Evolutionary conservation across 2,888 invertebrate genomes (phyloP).

Genomic region (Latheticus oryzae): DNA sequence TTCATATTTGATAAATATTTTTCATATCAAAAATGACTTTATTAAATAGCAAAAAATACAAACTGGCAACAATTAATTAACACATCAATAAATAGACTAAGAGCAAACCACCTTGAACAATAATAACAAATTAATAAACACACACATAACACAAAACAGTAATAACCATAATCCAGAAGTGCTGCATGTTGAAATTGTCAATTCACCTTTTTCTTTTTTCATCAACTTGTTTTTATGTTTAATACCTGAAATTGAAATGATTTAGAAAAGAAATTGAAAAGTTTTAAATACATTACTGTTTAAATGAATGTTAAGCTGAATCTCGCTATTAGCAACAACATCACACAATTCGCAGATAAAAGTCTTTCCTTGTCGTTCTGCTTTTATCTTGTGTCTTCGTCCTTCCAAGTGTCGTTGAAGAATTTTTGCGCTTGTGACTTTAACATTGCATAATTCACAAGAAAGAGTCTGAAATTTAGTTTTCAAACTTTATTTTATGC

Average conservation of each 20-base stretch:
- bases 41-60: slow-evolving; percentile 19
- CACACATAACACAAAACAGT: slow-evolving; percentile 58
- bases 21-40: slow-evolving; percentile 12
- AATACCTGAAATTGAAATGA: slow-evolving; percentile 49
- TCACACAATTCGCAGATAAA: slow-evolving; percentile 63
- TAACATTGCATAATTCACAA: slow-evolving; percentile 62
- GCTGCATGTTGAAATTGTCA: slow-evolving; percentile 48
- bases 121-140: slow-evolving; percentile 60
- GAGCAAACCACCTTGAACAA: slow-evolving; percentile 51
- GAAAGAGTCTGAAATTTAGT: slow-evolving; percentile 50
- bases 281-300: slow-evolving; percentile 57
- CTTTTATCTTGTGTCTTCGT: slow-evolving; percentile 60
- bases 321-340: slow-evolving; percentile 62
- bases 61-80: slow-evolving; percentile 11
- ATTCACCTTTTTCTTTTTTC: slow-evolving; percentile 53
- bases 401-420: slow-evolving; percentile 62
- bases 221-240: slow-evolving; percentile 53
- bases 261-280: not conserved
- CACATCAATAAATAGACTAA: slow-evolving; percentile 15
- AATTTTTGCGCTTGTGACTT: slow-evolving; percentile 62
- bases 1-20: too few species aligned
- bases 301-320: slow-evolving; percentile 62
- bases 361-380: slow-evolving; percentile 60
- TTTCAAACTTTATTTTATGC: too few species aligned
- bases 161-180: slow-evolving; percentile 59